Conservation (phyloP, 2,888 invertebrate species). For the Hypolimnas misippus region DNA sequence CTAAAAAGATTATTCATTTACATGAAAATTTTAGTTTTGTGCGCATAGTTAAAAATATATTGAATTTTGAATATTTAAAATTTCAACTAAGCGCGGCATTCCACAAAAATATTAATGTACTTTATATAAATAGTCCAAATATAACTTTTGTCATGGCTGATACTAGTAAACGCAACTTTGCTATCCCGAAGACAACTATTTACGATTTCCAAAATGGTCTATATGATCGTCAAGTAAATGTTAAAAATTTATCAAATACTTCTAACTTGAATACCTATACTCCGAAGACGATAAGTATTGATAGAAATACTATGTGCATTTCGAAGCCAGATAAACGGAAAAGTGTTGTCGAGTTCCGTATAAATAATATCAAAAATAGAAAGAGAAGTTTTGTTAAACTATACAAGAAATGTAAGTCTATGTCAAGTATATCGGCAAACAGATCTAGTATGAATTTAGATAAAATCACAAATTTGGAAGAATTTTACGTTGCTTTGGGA, state of each 20-base stretch:
- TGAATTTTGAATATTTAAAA: not conserved
- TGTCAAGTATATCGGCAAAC: conserved; percentile 51
- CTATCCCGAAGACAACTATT: conserved; percentile 10
- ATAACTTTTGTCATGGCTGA: not conserved
- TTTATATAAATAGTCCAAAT: not conserved
- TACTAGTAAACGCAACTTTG: not conserved
- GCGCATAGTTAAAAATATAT: conserved; percentile 7
- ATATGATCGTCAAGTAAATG: not conserved
- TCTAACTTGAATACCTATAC: not conserved
- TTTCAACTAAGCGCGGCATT: conserved; percentile 6
- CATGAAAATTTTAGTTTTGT: conserved; percentile 16
- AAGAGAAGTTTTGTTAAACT: conserved; percentile 54
- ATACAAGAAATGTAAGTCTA: conserved; percentile 67
- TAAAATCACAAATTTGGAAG: conserved; percentile 65
- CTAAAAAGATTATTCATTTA: not conserved
- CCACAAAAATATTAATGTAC: conserved; percentile 6
- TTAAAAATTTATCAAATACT: not conserved
- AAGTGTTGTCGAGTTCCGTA: conserved; percentile 21
- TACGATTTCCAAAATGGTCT: conserved; percentile 16
- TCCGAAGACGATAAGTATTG: not conserved
- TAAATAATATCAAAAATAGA: conserved; percentile 24
- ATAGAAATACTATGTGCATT: not conserved
- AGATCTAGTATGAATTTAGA: conserved; percentile 51
- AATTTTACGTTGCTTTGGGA: conserved; percentile 70
- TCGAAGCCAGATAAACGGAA: conserved; percentile 21